These are phyloP conservation scores for Donacobius atricapilla DNA, from an alignment of 2,113 vertebrate genomes.

Conservation along the genomic window DNA sequence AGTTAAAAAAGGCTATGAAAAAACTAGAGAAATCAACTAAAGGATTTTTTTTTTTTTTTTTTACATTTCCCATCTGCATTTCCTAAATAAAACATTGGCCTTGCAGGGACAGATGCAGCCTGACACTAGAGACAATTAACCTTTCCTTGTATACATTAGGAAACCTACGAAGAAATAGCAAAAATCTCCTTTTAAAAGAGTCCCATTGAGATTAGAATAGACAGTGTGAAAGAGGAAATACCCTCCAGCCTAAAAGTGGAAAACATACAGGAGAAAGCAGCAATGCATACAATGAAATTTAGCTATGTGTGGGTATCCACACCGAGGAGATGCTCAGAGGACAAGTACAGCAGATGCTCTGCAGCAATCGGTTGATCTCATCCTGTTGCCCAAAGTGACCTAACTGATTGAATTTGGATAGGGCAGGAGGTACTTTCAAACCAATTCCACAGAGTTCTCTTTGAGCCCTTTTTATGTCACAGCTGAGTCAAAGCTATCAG, in stretches of 20 bases:
- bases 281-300: background rate
- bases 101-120: background rate
- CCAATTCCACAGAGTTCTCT: background rate
- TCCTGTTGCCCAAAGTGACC: background rate
- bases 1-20: background rate
- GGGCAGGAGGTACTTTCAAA: background rate
- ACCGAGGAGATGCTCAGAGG: background rate
- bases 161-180: background rate
- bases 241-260: background rate
- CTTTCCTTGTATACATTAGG: background rate
- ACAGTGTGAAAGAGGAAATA: background rate
- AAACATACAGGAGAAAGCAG: background rate
- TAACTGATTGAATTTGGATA: background rate
- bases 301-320: background rate
- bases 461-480: background rate
- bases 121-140: background rate
- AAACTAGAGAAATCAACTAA: background rate
- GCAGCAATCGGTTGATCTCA: background rate
- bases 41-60: background rate
- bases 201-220: background rate
- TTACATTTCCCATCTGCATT: background rate
- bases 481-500: background rate
- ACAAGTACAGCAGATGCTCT: background rate
- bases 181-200: background rate
- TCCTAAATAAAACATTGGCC: background rate